Percentiles rank a stretch among this genome's conserved stretches.
Conservation (phyloP, 2,888 invertebrate genomes). For the Parnassius apollo region DNA sequence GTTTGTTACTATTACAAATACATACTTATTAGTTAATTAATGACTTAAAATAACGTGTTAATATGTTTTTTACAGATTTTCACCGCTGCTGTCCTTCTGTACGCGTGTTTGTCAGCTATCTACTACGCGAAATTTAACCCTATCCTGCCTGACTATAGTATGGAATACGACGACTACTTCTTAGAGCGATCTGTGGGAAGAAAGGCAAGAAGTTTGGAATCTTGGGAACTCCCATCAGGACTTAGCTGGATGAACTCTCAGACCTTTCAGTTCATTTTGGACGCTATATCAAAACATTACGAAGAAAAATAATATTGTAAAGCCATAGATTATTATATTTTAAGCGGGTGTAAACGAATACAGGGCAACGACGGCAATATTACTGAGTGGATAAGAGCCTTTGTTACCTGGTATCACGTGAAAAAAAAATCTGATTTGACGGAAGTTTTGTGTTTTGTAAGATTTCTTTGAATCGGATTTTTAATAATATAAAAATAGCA, state of each 20-base stretch:
- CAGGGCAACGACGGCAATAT: constrained; percentile 43
- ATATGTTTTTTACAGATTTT: constrained; percentile 83
- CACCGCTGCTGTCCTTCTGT: constrained; percentile 89
- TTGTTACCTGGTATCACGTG: constrained; percentile 57
- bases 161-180: constrained; percentile 87
- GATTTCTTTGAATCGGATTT: constrained; percentile 52
- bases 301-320: constrained; percentile 43
- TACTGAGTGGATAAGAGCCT: constrained; percentile 28
- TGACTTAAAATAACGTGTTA: background rate
- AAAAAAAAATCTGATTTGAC: constrained; percentile 42
- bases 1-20: no score
- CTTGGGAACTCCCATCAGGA: constrained; percentile 62
- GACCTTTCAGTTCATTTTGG: constrained; percentile 85
- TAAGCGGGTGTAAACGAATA: constrained; percentile 32
- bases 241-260: constrained; percentile 81
- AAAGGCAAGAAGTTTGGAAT: constrained; percentile 64
- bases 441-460: constrained; percentile 42
- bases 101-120: constrained; percentile 92
- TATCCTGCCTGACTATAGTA: constrained; percentile 87
- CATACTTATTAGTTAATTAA: no score
- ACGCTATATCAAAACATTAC: constrained; percentile 72
- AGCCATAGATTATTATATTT: constrained; percentile 15
- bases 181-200: constrained; percentile 84
- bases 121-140: constrained; percentile 94
- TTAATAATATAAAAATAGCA: constrained; percentile 2